Percentiles rank a stretch among this genome's conserved stretches.
Conservation (phyloP, 2,113 vertebrate species). For the Dermatemys mawii region DNA sequence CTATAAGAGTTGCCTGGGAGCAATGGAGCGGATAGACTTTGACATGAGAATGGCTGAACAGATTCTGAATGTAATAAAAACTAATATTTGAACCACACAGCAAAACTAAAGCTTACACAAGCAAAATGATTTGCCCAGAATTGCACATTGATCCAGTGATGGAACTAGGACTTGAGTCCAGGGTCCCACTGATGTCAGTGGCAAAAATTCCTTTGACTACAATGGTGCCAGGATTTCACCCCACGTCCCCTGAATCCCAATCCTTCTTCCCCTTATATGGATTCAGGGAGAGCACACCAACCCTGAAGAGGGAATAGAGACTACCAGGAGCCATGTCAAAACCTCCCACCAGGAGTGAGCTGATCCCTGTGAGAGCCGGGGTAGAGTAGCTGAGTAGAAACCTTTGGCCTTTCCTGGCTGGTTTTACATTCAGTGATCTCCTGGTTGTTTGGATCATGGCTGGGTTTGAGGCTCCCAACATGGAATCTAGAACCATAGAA, state of each 20-base stretch:
- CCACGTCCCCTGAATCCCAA: neutral
- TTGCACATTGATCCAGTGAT: neutral
- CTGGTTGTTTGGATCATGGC: too few relatives aligned
- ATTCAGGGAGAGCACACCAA: neutral
- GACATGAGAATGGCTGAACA: neutral
- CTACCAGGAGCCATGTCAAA: too few relatives aligned
- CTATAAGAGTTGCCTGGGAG: neutral
- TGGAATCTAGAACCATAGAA: too few relatives aligned
- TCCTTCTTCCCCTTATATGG: neutral
- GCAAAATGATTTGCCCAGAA: neutral
- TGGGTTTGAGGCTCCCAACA: too few relatives aligned
- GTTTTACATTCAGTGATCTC: too few relatives aligned
- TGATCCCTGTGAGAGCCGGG: too few relatives aligned
- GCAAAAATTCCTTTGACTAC: neutral
- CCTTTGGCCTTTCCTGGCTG: too few relatives aligned
- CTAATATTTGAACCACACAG: neutral
- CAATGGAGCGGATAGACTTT: neutral
- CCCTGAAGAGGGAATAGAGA: too few relatives aligned
- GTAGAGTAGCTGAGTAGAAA: too few relatives aligned
- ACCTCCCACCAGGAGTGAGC: too few relatives aligned
- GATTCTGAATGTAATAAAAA: neutral
- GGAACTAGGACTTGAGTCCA: neutral
- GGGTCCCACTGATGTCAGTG: neutral
- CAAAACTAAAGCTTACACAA: neutral
- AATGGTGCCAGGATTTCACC: neutral